A percentile compares a stretch with the other conserved stretches of the same genome.
Evolutionary conservation across 2,888 invertebrate genomes (phyloP).

Genomic region (Diarsia brunnea): DNA sequence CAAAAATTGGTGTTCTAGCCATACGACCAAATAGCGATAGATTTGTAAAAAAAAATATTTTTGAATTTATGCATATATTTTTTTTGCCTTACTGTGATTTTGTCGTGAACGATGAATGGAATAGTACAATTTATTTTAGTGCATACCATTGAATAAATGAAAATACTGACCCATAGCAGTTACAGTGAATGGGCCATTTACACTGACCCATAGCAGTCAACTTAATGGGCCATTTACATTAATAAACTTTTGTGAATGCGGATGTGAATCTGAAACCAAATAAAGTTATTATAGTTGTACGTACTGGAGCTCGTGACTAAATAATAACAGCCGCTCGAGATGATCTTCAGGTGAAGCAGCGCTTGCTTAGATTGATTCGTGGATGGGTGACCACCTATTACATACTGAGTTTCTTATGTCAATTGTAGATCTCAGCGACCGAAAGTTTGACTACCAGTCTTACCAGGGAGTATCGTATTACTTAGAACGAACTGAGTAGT

Average conservation of each 20-base stretch:
- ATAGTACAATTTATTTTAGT: neutral
- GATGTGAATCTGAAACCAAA: neutral
- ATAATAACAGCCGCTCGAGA: no score
- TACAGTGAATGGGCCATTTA: conserved; percentile 13
- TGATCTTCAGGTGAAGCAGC: no score
- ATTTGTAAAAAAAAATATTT: neutral
- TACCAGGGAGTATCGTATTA: no score
- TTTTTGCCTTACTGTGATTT: no score
- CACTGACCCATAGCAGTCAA: neutral
- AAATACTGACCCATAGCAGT: neutral
- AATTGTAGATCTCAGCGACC: no score
- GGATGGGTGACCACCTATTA: no score
- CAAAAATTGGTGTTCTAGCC: neutral
- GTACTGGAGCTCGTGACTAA: neutral
- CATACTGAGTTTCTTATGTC: no score
- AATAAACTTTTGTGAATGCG: conserved; percentile 4
- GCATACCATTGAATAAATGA: neutral
- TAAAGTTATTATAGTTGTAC: neutral
- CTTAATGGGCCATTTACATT: conserved; percentile 15
- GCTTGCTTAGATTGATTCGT: no score
- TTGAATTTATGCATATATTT: no score
- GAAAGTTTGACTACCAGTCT: no score
- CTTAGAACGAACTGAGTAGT: no score
- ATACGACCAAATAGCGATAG: neutral
- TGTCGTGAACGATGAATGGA: neutral